phyloP scores from a whole-genome alignment of 92 coral and sea anemone species.

The Paramuricea clavata region DNA sequence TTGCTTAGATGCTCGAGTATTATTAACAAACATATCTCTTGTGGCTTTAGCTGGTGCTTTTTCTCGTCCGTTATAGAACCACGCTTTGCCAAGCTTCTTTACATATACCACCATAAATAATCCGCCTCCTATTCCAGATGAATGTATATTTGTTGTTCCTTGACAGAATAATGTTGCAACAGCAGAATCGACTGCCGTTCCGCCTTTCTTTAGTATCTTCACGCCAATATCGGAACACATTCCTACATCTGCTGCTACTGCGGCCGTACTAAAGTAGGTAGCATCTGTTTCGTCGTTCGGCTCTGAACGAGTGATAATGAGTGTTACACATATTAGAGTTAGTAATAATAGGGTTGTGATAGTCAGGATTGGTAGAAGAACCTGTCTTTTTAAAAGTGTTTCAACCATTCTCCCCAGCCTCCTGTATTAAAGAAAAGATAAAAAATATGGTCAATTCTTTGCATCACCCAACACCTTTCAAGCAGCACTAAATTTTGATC shows the following conservation, averaged over 20 bases:
- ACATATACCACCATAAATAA: conserved; percentile 87
- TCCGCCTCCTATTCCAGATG: conserved; percentile 92
- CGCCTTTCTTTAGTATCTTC: conserved; percentile 62
- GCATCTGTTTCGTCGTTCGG: conserved; percentile 60
- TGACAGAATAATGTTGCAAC: conserved; percentile 83
- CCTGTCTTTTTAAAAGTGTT: not conserved
- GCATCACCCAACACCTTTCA: no score
- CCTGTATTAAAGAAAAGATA: no score
- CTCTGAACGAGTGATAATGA: not conserved
- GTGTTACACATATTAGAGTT: not conserved
- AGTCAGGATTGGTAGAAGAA: not conserved
- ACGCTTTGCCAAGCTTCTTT: conserved; percentile 57
- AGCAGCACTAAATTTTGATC: no score
- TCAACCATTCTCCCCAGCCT: not conserved
- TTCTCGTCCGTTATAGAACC: conserved; percentile 80
- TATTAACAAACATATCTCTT: conserved; percentile 73
- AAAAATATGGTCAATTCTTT: no score
- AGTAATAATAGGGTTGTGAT: not conserved
- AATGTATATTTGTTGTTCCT: conserved; percentile 82
- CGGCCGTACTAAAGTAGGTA: conserved; percentile 56
- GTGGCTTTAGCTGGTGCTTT: conserved; percentile 79
- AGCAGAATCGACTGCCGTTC: conserved; percentile 90
- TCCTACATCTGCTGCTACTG: conserved; percentile 79
- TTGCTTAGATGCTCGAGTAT: conserved; percentile 67
- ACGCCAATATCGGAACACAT: conserved; percentile 88